phyloP scores from a whole-genome alignment of 1,140 invertebrate genomes.

The Drosophila burlai region DNA sequence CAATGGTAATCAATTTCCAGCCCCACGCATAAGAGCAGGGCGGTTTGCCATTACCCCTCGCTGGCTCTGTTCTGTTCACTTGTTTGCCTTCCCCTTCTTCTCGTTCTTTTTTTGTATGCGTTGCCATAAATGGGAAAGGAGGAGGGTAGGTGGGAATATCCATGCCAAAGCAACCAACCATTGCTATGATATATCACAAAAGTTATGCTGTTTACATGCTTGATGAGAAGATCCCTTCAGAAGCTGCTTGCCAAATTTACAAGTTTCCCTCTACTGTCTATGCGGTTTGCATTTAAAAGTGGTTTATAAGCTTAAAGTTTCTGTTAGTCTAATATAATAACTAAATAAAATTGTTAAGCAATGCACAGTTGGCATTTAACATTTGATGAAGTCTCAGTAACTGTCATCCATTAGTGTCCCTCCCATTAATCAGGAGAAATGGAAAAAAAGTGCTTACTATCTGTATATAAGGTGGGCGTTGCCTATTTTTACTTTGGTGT shows the following conservation, averaged over 20 bases:
- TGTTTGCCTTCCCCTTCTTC: conserved; percentile 4
- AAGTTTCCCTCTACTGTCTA: not conserved
- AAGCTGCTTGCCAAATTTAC: not conserved
- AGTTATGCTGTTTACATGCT: conserved; percentile 3
- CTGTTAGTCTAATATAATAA: not conserved
- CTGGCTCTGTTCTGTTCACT: conserved; percentile 6
- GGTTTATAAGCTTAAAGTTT: not conserved
- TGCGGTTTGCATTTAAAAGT: not conserved
- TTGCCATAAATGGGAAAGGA: not conserved
- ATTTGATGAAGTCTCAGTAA: not conserved
- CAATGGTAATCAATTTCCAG: conserved; percentile 36
- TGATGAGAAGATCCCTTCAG: not conserved
- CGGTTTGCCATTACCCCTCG: conserved; percentile 2
- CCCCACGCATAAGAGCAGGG: conserved; percentile 7
- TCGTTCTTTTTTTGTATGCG: not conserved
- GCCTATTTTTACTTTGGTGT: not conserved
- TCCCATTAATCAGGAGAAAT: not conserved
- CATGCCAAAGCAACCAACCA: not conserved
- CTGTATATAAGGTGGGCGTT: not conserved
- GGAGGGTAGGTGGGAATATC: not conserved
- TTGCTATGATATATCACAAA: conserved; percentile 10
- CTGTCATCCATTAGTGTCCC: not conserved
- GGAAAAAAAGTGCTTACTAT: not conserved
- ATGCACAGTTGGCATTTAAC: not conserved
- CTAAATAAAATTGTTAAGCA: not conserved